Percentiles rank a stretch among this genome's conserved stretches.
phyloP scores from a whole-genome alignment of 2,113 vertebrate species.

The Laticauda colubrina region DNA sequence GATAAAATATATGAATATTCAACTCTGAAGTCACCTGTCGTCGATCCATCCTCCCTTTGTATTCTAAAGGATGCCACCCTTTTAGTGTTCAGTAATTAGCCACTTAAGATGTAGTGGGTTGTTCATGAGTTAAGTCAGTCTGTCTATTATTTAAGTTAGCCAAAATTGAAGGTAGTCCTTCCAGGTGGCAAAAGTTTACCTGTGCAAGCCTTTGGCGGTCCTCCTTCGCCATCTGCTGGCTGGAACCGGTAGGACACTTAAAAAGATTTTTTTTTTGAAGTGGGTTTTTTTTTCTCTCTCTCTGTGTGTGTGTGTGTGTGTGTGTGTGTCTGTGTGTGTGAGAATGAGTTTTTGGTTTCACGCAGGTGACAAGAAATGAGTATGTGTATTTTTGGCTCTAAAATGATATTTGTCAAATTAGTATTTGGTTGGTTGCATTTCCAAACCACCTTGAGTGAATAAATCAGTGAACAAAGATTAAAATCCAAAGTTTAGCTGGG shows the following conservation, averaged over 20 bases:
- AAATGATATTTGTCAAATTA: not conserved
- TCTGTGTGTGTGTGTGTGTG: no score
- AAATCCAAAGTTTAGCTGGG: not conserved
- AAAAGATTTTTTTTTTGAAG: no score
- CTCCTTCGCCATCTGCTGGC: not conserved
- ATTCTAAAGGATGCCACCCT: not conserved
- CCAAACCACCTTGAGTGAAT: not conserved
- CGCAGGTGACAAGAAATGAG: not conserved
- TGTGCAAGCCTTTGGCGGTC: not conserved
- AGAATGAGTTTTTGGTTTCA: not conserved
- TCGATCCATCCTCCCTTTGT: not conserved
- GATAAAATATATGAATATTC: not conserved
- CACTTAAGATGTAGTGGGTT: not conserved
- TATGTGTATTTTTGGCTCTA: not conserved
- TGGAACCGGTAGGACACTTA: not conserved
- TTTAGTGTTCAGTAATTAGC: not conserved
- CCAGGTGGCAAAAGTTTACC: not conserved
- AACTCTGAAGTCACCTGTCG: not conserved
- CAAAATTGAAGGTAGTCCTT: not conserved
- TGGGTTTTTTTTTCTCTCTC: no score
- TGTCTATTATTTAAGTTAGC: not conserved
- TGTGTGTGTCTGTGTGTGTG: no score
- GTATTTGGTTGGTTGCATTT: not conserved
- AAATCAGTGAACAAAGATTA: not conserved
- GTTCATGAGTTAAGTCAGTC: not conserved